Evolutionary conservation across 2,888 invertebrate genomes (phyloP).

Genomic region (Creontiades dilutus): DNA sequence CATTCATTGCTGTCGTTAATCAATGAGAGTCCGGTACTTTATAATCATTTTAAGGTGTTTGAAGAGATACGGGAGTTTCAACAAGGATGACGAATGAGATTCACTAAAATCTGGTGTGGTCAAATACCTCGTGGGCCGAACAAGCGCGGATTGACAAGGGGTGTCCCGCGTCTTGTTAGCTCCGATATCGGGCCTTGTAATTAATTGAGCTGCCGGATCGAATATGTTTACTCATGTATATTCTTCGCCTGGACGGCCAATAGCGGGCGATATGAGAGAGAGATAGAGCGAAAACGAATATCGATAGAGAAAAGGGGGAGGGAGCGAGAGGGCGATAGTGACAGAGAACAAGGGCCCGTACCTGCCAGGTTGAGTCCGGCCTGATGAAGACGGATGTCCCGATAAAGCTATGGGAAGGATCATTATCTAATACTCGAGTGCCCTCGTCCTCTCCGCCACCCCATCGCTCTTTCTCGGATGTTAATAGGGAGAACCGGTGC

Average conservation of each 20-base stretch:
- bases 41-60: background rate
- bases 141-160: slow-evolving; percentile 21
- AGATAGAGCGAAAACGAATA: background rate
- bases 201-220: slow-evolving; percentile 67
- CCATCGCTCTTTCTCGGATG: slow-evolving; percentile 35
- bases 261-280: background rate
- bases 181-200: slow-evolving; percentile 52
- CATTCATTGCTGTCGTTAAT: too few relatives aligned
- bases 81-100: slow-evolving; percentile 24
- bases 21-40: too few relatives aligned
- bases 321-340: slow-evolving; percentile 4
- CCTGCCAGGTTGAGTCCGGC: slow-evolving; percentile 17
- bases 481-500: slow-evolving; percentile 17
- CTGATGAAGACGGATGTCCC: slow-evolving; percentile 53
- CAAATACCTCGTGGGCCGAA: slow-evolving; percentile 20
- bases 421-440: slow-evolving; percentile 51
- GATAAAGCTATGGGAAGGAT: slow-evolving; percentile 18
- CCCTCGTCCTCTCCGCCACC: slow-evolving; percentile 29
- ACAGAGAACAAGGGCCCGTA: slow-evolving; percentile 9
- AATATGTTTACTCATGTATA: slow-evolving; percentile 70
- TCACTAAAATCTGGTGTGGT: slow-evolving; percentile 24
- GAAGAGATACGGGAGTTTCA: background rate
- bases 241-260: slow-evolving; percentile 41
- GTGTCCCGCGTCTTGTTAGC: slow-evolving; percentile 37
- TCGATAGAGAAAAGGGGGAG: background rate